phyloP scores from a whole-genome alignment of 2,888 invertebrate species.

The Myathropa florea region DNA sequence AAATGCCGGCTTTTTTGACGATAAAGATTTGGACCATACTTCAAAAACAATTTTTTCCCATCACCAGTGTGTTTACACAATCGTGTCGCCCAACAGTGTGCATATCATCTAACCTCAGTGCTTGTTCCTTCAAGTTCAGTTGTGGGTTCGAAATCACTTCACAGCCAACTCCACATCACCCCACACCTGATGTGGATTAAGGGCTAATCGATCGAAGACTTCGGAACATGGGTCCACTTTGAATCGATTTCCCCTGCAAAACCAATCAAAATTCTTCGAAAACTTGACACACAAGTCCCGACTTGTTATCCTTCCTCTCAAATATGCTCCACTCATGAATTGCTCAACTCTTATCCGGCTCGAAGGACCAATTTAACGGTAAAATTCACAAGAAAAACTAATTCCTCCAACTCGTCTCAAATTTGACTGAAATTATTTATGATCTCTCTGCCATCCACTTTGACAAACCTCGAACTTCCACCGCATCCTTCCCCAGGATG shows the following conservation, averaged over 20 bases:
- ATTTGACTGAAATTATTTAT: slow-evolving; percentile 40
- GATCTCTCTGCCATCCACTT: slow-evolving; percentile 13
- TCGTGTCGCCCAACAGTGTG: no score
- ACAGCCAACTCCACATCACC: no score
- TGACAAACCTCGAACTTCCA: slow-evolving; percentile 36
- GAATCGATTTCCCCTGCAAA: not conserved
- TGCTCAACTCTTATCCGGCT: not conserved
- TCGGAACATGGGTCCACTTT: no score
- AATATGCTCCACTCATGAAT: not conserved
- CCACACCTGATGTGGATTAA: no score
- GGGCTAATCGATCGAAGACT: not conserved
- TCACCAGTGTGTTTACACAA: no score
- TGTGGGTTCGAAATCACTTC: no score
- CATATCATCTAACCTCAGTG: no score
- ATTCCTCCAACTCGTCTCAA: not conserved
- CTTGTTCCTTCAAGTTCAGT: no score
- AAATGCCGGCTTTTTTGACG: no score
- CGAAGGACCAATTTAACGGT: not conserved
- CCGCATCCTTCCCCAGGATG: slow-evolving; percentile 11
- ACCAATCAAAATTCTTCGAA: not conserved
- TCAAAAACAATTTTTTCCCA: no score
- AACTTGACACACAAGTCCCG: not conserved
- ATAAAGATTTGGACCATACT: no score
- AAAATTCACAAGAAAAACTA: not conserved
- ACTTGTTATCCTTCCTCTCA: not conserved